phyloP scores from a whole-genome alignment of 1,140 invertebrate genomes.

The Anastatus disparis region DNA sequence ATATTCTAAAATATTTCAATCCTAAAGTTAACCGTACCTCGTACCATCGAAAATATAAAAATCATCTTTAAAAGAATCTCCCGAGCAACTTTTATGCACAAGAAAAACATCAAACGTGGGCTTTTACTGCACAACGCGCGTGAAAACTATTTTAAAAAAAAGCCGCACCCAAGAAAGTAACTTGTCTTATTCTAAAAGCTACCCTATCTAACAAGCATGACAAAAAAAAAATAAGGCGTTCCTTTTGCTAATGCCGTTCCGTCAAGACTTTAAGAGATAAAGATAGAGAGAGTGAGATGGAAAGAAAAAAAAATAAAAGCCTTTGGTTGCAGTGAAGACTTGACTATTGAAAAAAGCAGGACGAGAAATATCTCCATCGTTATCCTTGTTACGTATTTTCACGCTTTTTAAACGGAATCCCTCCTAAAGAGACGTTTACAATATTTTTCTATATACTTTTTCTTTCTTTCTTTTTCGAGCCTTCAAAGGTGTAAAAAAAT shows the following conservation, averaged over 20 bases:
- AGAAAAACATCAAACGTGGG: too few relatives aligned
- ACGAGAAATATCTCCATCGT: conserved; percentile 21
- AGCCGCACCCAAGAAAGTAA: neutral
- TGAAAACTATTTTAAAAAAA: too few relatives aligned
- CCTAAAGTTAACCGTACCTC: too few relatives aligned
- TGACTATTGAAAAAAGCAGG: conserved; percentile 9
- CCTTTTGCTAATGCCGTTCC: neutral
- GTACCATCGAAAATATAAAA: too few relatives aligned
- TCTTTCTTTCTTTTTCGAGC: neutral
- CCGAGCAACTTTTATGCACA: too few relatives aligned
- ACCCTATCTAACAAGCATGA: conserved; percentile 27
- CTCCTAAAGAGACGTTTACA: neutral
- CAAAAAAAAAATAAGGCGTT: neutral
- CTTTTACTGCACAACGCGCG: too few relatives aligned
- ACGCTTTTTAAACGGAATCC: conserved; percentile 48
- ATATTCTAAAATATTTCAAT: too few relatives aligned
- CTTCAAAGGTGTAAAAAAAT: neutral
- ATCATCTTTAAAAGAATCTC: too few relatives aligned
- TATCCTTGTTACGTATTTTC: conserved; percentile 33
- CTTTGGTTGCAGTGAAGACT: too few relatives aligned
- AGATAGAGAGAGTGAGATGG: too few relatives aligned
- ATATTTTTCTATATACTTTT: neutral
- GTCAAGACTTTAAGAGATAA: neutral
- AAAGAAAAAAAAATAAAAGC: neutral
- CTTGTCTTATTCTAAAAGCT: too few relatives aligned